Conservation (phyloP, 2,888 invertebrate genomes). For the Bhutanitis thaidina region DNA sequence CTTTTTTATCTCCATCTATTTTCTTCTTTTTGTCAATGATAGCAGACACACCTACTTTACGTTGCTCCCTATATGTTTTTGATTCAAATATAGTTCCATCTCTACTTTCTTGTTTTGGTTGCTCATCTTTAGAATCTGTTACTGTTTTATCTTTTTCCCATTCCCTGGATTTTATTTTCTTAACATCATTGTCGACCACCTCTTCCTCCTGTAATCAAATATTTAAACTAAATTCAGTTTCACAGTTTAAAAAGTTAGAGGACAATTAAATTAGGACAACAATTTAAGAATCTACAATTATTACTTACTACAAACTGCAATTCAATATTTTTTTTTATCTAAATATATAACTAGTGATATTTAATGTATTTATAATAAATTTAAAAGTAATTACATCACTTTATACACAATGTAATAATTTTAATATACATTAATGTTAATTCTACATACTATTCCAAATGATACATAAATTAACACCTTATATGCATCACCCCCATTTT, state of each 20-base stretch:
- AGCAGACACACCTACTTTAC: constrained; percentile 50
- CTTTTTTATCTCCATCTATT: constrained; percentile 64
- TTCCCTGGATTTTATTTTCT: constrained; percentile 70
- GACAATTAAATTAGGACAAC: no score
- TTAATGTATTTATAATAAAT: no score
- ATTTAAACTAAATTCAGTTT: background rate
- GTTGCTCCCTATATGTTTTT: constrained; percentile 63
- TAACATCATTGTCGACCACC: constrained; percentile 59
- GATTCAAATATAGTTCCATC: constrained; percentile 64
- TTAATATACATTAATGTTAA: no score
- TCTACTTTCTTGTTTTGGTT: constrained; percentile 45
- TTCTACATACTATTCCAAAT: background rate
- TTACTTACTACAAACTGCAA: no score
- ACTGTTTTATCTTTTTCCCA: constrained; percentile 65
- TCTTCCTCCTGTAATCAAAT: constrained; percentile 55
- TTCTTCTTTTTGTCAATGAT: constrained; percentile 71
- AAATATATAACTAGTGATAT: no score
- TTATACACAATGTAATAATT: background rate
- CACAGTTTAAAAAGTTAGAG: background rate
- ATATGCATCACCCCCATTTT: constrained; percentile 65
- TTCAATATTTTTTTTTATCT: no score
- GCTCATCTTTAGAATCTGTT: constrained; percentile 56
- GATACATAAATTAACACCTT: constrained; percentile 41
- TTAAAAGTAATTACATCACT: no score
- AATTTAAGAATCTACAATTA: no score